phyloP scores from a whole-genome alignment of 1,140 invertebrate genomes.

The Rhagoletis pomonella region DNA sequence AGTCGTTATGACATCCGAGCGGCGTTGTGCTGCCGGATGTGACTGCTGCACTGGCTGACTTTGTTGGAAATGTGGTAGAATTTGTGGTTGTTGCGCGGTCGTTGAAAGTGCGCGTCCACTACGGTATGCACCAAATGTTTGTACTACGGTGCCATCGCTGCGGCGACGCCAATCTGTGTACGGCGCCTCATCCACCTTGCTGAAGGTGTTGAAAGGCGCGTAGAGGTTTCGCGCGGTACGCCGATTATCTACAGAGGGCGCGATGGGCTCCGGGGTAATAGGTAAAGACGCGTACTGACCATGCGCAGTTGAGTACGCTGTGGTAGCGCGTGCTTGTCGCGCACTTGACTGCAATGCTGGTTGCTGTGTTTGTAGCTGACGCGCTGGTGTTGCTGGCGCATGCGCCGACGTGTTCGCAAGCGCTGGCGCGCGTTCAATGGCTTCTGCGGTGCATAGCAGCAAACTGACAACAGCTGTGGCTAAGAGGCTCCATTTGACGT shows the following conservation, averaged over 20 bases:
- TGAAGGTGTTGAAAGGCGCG: slow-evolving; percentile 69
- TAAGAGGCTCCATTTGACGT: slow-evolving; percentile 66
- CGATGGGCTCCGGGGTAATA: slow-evolving; percentile 62
- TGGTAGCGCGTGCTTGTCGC: neutral
- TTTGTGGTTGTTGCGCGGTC: neutral
- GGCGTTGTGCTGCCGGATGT: slow-evolving; percentile 59
- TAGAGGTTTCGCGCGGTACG: slow-evolving; percentile 69
- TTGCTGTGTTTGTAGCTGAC: neutral
- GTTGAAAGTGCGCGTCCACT: slow-evolving; percentile 59
- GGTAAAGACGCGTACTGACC: slow-evolving; percentile 58
- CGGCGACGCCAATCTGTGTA: slow-evolving; percentile 67
- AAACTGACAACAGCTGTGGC: slow-evolving; percentile 60
- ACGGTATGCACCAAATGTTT: slow-evolving; percentile 71
- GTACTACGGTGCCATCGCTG: slow-evolving; percentile 65
- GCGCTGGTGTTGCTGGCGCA: slow-evolving; percentile 4
- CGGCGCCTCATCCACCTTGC: slow-evolving; percentile 67
- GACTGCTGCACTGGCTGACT: neutral
- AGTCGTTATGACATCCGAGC: slow-evolving; percentile 59
- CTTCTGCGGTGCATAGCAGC: slow-evolving; percentile 54
- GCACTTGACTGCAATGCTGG: neutral
- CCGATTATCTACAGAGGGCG: slow-evolving; percentile 51
- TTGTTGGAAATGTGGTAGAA: neutral
- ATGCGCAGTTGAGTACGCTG: slow-evolving; percentile 57
- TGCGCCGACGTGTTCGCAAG: neutral
- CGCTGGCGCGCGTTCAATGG: neutral